Evolutionary conservation across 2,888 invertebrate species (phyloP).

Genomic region (Leptothorax acervorum): DNA sequence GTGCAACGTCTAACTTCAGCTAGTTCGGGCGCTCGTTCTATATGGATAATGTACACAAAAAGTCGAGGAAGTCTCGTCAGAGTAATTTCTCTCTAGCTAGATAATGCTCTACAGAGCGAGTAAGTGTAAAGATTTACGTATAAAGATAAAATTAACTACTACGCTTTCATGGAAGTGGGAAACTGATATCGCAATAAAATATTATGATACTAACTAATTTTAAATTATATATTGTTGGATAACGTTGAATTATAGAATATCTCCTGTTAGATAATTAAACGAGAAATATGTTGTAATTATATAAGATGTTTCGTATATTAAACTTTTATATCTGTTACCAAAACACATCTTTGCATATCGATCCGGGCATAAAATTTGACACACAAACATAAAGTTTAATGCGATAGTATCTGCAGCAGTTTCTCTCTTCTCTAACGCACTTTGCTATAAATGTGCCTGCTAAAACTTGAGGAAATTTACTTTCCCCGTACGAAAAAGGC

Average conservation of each 20-base stretch:
- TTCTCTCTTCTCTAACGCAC: background rate
- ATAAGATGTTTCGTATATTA: background rate
- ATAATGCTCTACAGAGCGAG: background rate
- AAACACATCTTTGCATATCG: background rate
- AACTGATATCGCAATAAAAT: background rate
- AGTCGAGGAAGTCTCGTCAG: background rate
- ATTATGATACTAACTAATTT: background rate
- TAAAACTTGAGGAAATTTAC: constrained; percentile 23
- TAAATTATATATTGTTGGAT: background rate
- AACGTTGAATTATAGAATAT: background rate
- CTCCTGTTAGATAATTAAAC: background rate
- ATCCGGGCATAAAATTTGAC: background rate
- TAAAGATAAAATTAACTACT: background rate
- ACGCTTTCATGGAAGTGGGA: background rate
- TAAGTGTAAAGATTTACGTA: background rate
- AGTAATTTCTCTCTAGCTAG: constrained; percentile 18
- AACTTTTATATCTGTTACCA: background rate
- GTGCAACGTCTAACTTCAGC: background rate
- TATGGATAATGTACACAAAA: constrained; percentile 26
- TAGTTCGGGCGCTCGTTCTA: background rate
- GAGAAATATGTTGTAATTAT: background rate
- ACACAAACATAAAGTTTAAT: constrained; percentile 13
- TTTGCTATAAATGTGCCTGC: background rate
- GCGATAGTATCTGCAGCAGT: background rate
- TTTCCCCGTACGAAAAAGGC: background rate